These are phyloP conservation scores for Thymallus thymallus DNA, from an alignment of 2,113 vertebrate species.

Conservation along the genomic window DNA sequence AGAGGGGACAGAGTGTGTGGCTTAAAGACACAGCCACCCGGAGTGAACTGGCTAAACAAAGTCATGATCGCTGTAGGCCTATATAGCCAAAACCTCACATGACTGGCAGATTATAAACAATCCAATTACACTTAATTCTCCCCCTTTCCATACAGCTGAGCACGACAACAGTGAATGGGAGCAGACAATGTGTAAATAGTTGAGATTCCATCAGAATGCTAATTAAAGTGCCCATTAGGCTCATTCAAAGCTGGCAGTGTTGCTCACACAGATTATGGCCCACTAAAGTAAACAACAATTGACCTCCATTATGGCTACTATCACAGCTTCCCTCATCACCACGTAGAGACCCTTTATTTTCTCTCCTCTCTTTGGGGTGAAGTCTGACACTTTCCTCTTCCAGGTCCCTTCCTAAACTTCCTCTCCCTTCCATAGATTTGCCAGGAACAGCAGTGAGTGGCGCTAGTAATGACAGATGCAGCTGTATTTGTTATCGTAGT, in stretches of 20 bases:
- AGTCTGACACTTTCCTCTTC: slow-evolving; percentile 63
- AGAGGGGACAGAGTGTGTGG: slow-evolving; percentile 69
- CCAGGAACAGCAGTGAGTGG: slow-evolving; percentile 37
- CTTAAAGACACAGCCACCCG: slow-evolving; percentile 56
- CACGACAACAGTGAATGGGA: slow-evolving; percentile 24
- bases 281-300: slow-evolving; percentile 65
- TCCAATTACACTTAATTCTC: slow-evolving; percentile 9
- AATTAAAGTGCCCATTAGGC: slow-evolving; percentile 65
- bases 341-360: slow-evolving; percentile 46
- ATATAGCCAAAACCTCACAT: slow-evolving; percentile 29
- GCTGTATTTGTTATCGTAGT: slow-evolving; percentile 10
- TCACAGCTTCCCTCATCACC: slow-evolving; percentile 49
- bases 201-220: slow-evolving; percentile 63
- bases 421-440: slow-evolving; percentile 29
- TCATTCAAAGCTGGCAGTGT: slow-evolving; percentile 54
- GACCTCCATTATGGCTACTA: slow-evolving; percentile 70
- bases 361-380: slow-evolving; percentile 57
- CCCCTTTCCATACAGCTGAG: slow-evolving; percentile 69
- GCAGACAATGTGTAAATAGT: slow-evolving; percentile 37
- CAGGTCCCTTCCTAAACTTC: slow-evolving; percentile 41
- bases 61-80: slow-evolving; percentile 56
- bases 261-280: slow-evolving; percentile 62
- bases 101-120: slow-evolving; percentile 11
- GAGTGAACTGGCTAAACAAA: slow-evolving; percentile 65
- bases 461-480: neutral